Evolutionary conservation across 2,888 invertebrate genomes (phyloP), one percentile per base, ranked within the genome.

Genomic region (Andrena bucephala): DNA sequence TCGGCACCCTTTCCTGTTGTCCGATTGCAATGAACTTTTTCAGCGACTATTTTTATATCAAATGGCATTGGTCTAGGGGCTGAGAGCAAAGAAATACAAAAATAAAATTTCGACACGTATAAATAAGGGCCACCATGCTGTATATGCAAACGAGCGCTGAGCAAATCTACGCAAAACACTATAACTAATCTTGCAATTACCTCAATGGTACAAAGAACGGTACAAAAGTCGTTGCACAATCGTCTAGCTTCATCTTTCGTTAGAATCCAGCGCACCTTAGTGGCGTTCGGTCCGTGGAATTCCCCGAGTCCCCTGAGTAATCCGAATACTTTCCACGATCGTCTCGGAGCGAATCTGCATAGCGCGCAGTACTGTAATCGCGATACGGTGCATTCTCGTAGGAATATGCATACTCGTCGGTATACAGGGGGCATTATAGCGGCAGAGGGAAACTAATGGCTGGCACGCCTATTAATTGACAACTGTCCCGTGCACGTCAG

Each of bases 391-490:
- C 57, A 72, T 79, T 81, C 79, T 72, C 80, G 54, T 20, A 65
- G 81, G 72, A 52, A 70, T 75, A 81, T 70, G 81, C 81, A 69
- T 81, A 62, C 75, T 75, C 75, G 10, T n/a, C 48, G 70, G 65
- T 69, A 81, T 67, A 75, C 78, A 42, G 16, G 42, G 57, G 7
- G 50, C 54, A 81, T 75, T 81, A 67, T 75, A 67, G 81, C 29
- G 42, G 29, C 54, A 20, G 63, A 24, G 63, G 67, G 70, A 68
- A 62, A 63, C 76, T 83, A 83, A 83, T 83, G 82, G 82, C 63
- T 60, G 82, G 82, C 77, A 77, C 68, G 73, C 66, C 84, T 79
- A 84, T 84, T 83, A 84, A 84, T 84, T 84, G 84, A 83, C 84
- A 84, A 83, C 84, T 83, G 78, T 83, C 69, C 83, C 57, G 72